Evolutionary conservation across 1,140 invertebrate species (phyloP).

Genomic region (Reticulitermes speratus): DNA sequence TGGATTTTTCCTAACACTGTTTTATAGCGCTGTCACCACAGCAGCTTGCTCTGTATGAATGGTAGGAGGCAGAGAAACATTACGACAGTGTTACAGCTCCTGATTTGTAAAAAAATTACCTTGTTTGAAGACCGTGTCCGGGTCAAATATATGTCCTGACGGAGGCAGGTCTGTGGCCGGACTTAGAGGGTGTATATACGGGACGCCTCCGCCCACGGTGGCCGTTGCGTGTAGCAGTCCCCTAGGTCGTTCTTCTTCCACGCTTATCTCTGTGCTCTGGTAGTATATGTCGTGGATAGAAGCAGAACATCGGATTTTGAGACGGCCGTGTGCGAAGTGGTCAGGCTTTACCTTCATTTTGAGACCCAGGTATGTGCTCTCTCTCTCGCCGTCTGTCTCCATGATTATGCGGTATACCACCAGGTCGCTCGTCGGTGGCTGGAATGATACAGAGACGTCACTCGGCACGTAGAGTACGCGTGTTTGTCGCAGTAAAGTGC

Average conservation of each 20-base stretch:
- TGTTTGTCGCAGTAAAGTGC: too few relatives aligned
- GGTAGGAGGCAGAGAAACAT: too few relatives aligned
- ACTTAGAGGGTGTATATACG: not conserved
- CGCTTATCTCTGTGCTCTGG: conserved; percentile 60
- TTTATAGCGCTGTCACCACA: too few relatives aligned
- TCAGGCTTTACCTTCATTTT: conserved; percentile 55
- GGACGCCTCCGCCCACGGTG: not conserved
- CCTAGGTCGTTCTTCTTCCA: conserved; percentile 52
- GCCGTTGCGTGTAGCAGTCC: not conserved
- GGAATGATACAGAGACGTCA: not conserved
- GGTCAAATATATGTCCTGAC: not conserved
- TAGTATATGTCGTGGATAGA: conserved; percentile 62
- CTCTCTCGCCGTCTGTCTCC: conserved; percentile 44
- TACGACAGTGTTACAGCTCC: too few relatives aligned
- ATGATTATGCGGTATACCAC: conserved; percentile 42
- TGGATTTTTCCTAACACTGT: too few relatives aligned
- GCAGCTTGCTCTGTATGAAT: too few relatives aligned
- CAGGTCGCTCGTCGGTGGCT: conserved; percentile 43
- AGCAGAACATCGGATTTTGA: conserved; percentile 63
- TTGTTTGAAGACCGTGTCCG: not conserved
- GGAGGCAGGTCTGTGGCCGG: not conserved
- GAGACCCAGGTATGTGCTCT: conserved; percentile 48
- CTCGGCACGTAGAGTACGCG: too few relatives aligned
- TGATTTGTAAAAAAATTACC: not conserved
- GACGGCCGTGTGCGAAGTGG: conserved; percentile 53